These are phyloP conservation scores for Taxidea taxus DNA, from an alignment of 2,113 vertebrate species.

Conservation along the genomic window DNA sequence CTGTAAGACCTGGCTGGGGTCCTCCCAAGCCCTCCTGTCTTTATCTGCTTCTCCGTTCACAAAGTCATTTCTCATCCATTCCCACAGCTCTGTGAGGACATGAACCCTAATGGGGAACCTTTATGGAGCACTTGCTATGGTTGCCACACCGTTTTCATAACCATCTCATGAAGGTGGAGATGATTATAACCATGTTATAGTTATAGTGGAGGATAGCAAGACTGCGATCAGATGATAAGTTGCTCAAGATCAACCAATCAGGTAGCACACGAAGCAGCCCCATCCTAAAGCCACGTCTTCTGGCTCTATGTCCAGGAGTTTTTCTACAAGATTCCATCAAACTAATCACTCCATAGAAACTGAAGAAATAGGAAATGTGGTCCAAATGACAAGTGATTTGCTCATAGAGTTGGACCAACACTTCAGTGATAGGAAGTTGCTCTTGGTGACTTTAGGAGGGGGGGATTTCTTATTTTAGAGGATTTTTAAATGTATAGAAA, in stretches of 20 bases:
- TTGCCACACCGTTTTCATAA: no score
- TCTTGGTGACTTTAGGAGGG: neutral
- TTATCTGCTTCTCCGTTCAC: accelerated
- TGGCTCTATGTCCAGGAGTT: neutral
- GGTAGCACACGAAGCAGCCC: neutral
- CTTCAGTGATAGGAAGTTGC: neutral
- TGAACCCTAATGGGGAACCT: accelerated
- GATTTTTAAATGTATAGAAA: neutral
- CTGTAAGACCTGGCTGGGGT: neutral
- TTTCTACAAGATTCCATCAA: neutral
- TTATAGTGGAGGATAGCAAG: neutral
- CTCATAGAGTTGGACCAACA: neutral
- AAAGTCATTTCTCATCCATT: neutral
- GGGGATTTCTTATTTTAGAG: neutral
- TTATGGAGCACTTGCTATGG: accelerated
- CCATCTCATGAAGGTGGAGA: neutral
- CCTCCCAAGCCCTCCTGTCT: no score
- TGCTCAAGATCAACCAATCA: neutral
- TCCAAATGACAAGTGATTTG: neutral
- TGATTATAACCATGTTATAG: neutral
- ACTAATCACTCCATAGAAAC: neutral
- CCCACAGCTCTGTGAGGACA: neutral
- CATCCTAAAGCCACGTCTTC: neutral
- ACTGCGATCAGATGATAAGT: neutral
- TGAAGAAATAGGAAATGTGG: neutral